phyloP scores from a whole-genome alignment of 2,888 invertebrate genomes.

The Augiades crinisus region DNA sequence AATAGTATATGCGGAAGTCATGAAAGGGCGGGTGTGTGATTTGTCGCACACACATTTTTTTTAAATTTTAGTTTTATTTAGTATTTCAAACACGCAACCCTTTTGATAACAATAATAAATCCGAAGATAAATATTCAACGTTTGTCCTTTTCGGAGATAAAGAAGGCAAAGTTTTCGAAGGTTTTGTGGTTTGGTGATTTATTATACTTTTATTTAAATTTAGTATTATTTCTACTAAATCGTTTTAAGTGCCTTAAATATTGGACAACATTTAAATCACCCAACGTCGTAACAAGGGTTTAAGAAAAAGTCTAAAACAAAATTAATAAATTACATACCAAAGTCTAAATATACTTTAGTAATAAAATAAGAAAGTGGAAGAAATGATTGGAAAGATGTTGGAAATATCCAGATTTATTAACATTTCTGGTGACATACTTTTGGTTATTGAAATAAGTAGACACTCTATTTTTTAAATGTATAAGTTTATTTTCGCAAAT shows the following conservation, averaged over 20 bases:
- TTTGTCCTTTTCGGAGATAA: slow-evolving; percentile 15
- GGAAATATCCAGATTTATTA: too few relatives aligned
- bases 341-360: too few relatives aligned
- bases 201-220: slow-evolving; percentile 8
- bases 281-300: neutral
- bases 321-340: too few relatives aligned
- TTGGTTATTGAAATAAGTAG: too few relatives aligned
- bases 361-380: too few relatives aligned
- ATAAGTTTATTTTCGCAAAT: too few relatives aligned
- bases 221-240: neutral
- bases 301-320: neutral
- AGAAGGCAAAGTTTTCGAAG: slow-evolving; percentile 7
- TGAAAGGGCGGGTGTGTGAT: too few relatives aligned
- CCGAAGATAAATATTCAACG: slow-evolving; percentile 10
- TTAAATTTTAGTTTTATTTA: slow-evolving; percentile 11
- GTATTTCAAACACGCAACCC: slow-evolving; percentile 13
- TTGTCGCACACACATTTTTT: slow-evolving; percentile 12
- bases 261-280: neutral
- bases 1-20: too few relatives aligned
- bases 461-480: too few relatives aligned
- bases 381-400: too few relatives aligned
- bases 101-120: slow-evolving; percentile 24
- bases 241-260: neutral
- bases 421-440: too few relatives aligned
- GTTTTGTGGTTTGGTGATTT: slow-evolving; percentile 12